Evolutionary conservation across 1,140 invertebrate species (phyloP), one percentile per base, ranked within the genome.

Genomic region (Tenebrio molitor): DNA sequence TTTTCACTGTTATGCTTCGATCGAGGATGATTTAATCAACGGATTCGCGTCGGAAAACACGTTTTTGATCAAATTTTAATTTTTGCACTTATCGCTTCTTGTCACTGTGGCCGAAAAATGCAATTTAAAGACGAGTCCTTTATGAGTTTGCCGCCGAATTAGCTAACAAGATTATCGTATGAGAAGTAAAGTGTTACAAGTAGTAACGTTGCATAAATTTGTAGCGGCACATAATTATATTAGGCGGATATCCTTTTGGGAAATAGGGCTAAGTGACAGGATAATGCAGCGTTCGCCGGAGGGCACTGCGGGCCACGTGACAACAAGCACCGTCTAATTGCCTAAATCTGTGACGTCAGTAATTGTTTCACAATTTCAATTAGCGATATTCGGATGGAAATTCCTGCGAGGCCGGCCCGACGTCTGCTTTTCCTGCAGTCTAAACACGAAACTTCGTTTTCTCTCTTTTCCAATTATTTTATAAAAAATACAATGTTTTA

Each of bases 211-310:
- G 64, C 64, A 66, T 66, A 42, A 66, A 66, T 42, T 66, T 44
- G 64, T 66, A 66, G 64, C 36, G n/a, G 15, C 36, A 36, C 63
- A 74, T 76, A 76, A 76, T 76, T 76, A 76, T 76, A 74, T 76
- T 76, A 76, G 65, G 44, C 66, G 65, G 53, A 71, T 74, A 76
- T 74, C 72, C 75, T 72, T 65, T 68, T 73, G 75, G 75, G 75
- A 76, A 76, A 76, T 76, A 76, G 75, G 63, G 71, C 72, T 76
- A 76, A 76, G 75, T 76, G 75, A 76, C 75, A 76, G 75, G 72
- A 76, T 76, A 76, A 76, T 76, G 75, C 75, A 76, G 44, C 62
- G 44, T 69, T 68, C 69, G 66, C 65, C 63, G 63, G 39, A 68
- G 41, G 17, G 53, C 64, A 53, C 44, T 64, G 69, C 50, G 46